Evolutionary conservation across 2,113 vertebrate species (phyloP).

Genomic region (Proterorhinus semilunaris): DNA sequence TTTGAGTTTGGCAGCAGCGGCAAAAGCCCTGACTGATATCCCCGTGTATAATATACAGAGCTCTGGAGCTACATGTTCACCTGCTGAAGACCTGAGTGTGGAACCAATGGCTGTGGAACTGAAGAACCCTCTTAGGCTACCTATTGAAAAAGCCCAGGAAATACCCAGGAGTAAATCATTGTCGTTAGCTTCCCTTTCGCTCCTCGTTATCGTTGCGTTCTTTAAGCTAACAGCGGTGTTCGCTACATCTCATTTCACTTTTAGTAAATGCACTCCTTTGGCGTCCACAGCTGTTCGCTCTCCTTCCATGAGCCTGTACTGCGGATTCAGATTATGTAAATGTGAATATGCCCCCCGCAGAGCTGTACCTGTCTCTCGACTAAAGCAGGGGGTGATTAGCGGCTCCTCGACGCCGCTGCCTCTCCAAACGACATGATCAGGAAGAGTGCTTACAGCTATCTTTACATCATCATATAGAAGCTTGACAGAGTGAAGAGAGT

Average conservation of each 20-base stretch:
- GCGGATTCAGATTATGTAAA: background rate
- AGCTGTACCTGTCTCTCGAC: constrained; percentile 13
- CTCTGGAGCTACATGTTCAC: too few relatives aligned
- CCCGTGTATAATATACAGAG: too few relatives aligned
- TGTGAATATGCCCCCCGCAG: background rate
- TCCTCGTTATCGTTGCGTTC: background rate
- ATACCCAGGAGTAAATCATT: too few relatives aligned
- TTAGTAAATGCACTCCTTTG: background rate
- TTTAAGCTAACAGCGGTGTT: too few relatives aligned
- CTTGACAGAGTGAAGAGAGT: background rate
- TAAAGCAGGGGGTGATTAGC: constrained; percentile 10
- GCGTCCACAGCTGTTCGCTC: background rate
- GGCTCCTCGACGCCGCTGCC: constrained; percentile 2
- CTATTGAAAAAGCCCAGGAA: too few relatives aligned
- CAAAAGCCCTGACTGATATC: too few relatives aligned
- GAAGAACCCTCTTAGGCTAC: too few relatives aligned
- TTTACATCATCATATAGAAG: background rate
- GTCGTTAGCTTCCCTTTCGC: background rate
- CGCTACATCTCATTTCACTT: background rate
- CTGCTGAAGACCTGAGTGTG: too few relatives aligned
- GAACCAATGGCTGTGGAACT: too few relatives aligned
- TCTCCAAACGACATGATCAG: background rate
- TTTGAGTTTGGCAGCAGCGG: too few relatives aligned
- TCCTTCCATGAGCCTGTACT: background rate
- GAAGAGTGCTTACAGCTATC: background rate